Evolutionary conservation across 2,797 vertebrate species (phyloP).

Genomic region (Xyrichtys novacula): DNA sequence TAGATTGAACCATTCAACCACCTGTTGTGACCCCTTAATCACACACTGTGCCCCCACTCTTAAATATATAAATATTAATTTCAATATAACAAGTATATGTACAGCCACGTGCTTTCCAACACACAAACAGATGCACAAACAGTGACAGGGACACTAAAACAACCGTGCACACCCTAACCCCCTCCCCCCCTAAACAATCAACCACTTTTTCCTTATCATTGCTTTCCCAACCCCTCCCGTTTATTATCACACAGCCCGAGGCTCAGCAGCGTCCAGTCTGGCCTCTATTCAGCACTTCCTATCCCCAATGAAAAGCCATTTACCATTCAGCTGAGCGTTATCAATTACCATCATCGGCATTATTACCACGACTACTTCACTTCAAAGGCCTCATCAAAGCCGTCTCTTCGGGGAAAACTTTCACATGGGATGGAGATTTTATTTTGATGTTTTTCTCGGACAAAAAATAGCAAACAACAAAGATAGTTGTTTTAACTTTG

Average conservation of each 20-base stretch:
- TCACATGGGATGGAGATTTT: constrained; percentile 70
- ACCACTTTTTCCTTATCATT: constrained; percentile 67
- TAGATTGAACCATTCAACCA: constrained; percentile 63
- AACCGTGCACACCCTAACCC: neutral
- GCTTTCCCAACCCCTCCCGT: constrained; percentile 74
- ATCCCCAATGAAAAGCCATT: constrained; percentile 78
- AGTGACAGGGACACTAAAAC: neutral
- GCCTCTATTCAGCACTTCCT: constrained; percentile 69
- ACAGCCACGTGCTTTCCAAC: constrained; percentile 12
- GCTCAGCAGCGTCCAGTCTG: constrained; percentile 66
- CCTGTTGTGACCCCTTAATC: constrained; percentile 55
- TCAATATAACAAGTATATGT: too few species aligned
- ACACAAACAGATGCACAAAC: constrained; percentile 26
- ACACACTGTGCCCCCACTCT: constrained; percentile 40
- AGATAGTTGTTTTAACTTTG: constrained; percentile 66
- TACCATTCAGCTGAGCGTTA: constrained; percentile 74
- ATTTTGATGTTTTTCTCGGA: constrained; percentile 67
- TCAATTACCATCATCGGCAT: constrained; percentile 72
- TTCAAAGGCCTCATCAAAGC: constrained; percentile 79
- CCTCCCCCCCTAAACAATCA: constrained; percentile 40
- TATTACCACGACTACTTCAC: constrained; percentile 68
- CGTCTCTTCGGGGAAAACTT: constrained; percentile 61
- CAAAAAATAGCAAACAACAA: constrained; percentile 64
- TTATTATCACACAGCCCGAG: constrained; percentile 75
- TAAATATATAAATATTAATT: too few species aligned